A percentile compares a stretch with the other conserved stretches of the same genome.
Evolutionary conservation across 2,888 invertebrate genomes (phyloP).

Genomic region (Prosapia bicincta): DNA sequence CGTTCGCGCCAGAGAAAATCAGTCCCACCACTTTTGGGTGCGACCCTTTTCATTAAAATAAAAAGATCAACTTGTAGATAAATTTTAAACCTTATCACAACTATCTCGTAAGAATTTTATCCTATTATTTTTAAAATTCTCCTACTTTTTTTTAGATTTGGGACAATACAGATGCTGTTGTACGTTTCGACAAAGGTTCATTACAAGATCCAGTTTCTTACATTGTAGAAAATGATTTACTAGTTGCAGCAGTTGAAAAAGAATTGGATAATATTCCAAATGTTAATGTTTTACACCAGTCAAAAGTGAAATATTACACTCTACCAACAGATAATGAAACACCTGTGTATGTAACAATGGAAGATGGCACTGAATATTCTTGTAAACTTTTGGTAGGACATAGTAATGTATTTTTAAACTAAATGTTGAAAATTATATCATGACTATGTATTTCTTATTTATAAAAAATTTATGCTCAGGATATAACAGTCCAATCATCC

Average conservation of each 20-base stretch:
- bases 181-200: constrained; percentile 76
- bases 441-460: no score
- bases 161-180: constrained; percentile 90
- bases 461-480: no score
- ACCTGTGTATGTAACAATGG: constrained; percentile 52
- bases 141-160: constrained; percentile 67
- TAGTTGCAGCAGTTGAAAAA: constrained; percentile 68
- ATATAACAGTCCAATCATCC: no score
- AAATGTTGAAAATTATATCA: no score
- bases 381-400: constrained; percentile 64
- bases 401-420: no score
- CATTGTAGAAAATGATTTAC: constrained; percentile 91
- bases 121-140: neutral
- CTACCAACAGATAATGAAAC: constrained; percentile 49
- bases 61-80: constrained; percentile 4
- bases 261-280: constrained; percentile 56
- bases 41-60: no score
- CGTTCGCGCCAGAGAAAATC: no score
- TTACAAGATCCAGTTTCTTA: constrained; percentile 73
- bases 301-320: constrained; percentile 63
- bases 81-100: no score
- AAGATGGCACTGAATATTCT: constrained; percentile 60
- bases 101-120: no score
- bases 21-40: no score
- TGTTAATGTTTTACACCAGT: constrained; percentile 64